phyloP scores from a whole-genome alignment of 2,797 vertebrate species.

The Coluber constrictor region DNA sequence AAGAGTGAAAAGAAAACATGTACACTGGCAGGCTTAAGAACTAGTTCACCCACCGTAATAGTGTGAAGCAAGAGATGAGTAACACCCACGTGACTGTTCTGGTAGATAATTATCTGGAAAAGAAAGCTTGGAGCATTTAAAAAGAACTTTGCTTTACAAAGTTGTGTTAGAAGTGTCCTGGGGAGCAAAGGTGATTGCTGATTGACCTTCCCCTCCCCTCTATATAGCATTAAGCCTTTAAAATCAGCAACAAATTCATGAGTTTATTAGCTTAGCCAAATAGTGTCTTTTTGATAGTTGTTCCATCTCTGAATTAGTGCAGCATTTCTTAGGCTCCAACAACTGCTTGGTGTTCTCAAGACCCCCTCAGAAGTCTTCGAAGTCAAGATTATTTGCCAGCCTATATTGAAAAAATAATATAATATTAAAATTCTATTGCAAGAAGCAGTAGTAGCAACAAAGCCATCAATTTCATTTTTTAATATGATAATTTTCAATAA shows the following conservation, averaged over 20 bases:
- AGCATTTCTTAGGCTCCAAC: background rate
- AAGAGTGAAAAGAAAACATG: conserved; percentile 13
- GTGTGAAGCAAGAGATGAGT: conserved; percentile 3
- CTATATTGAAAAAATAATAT: background rate
- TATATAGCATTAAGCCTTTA: background rate
- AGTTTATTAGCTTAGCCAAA: background rate
- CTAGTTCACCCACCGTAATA: background rate
- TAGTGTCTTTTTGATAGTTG: background rate
- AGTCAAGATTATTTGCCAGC: background rate
- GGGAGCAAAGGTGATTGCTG: background rate
- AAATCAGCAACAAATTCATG: background rate
- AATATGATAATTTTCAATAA: background rate
- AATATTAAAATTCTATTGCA: background rate
- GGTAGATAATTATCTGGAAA: conserved; percentile 5
- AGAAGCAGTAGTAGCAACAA: background rate
- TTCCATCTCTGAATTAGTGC: background rate
- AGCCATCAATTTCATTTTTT: background rate
- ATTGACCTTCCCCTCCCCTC: background rate
- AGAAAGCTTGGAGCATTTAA: background rate
- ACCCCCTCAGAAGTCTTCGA: background rate
- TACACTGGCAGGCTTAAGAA: background rate
- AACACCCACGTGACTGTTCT: conserved; percentile 11
- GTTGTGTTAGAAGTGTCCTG: background rate
- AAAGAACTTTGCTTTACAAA: background rate
- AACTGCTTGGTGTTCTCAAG: background rate